Conservation (phyloP, 2,888 invertebrate species). For the Norana najaformis region DNA sequence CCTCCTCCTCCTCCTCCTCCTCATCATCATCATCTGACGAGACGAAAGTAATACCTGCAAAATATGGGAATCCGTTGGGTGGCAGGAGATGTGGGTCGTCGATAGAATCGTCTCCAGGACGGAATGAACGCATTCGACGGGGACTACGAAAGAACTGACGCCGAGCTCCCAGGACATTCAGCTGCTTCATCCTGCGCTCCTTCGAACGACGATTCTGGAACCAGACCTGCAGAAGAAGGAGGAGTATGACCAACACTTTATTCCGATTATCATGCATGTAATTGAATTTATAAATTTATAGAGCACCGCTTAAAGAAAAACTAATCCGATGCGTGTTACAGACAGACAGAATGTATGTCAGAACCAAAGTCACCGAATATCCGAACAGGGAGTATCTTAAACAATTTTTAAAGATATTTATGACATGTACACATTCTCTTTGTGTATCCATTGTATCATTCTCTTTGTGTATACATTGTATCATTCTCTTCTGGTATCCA, state of each 20-base stretch:
- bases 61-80: background rate
- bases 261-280: background rate
- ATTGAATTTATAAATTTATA: background rate
- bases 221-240: constrained; percentile 78
- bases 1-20: background rate
- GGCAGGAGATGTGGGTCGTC: background rate
- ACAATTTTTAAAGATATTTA: too few species aligned
- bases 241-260: background rate
- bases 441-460: background rate
- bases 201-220: constrained; percentile 99
- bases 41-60: background rate
- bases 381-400: background rate
- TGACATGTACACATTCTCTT: background rate
- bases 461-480: background rate
- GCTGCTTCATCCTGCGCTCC: constrained; percentile 94
- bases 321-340: too few species aligned
- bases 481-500: too few species aligned
- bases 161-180: constrained; percentile 79
- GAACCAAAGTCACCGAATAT: too few species aligned
- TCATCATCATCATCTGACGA: background rate
- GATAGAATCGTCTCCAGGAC: constrained; percentile 18
- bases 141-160: constrained; percentile 68
- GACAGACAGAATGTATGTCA: too few species aligned
- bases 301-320: too few species aligned
- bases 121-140: constrained; percentile 85